Evolutionary conservation across 2,888 invertebrate genomes (phyloP).

Genomic region (Eurytoma californica): DNA sequence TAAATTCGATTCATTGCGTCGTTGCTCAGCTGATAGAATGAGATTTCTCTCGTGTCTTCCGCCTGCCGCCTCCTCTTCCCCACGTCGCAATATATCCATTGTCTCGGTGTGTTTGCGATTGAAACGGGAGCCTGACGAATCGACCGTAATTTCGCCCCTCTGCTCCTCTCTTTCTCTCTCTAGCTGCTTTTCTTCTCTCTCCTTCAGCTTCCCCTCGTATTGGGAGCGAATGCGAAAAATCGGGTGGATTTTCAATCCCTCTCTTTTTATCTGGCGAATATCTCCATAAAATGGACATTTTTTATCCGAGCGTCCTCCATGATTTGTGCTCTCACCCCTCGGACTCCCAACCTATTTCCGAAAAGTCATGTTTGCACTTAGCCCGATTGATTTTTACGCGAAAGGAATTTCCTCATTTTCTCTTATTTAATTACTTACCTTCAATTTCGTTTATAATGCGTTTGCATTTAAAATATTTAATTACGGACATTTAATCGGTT

Average conservation of each 20-base stretch:
- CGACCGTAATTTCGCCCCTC: background rate
- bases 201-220: background rate
- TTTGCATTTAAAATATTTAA: no score
- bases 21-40: conserved; percentile 11
- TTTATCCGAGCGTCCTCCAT: background rate
- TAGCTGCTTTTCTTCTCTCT: background rate
- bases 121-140: conserved; percentile 1
- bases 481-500: no score
- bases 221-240: background rate
- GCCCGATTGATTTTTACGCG: no score
- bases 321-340: background rate
- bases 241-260: background rate
- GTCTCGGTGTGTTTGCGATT: conserved; percentile 16
- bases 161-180: background rate
- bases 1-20: conserved; percentile 5
- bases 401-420: no score
- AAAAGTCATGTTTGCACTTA: no score
- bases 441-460: no score
- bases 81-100: background rate
- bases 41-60: conserved; percentile 1
- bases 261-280: background rate
- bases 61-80: background rate
- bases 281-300: background rate
- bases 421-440: no score
- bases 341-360: no score